These are phyloP conservation scores for Platyscapa corneri DNA, from an alignment of 1,140 invertebrate species.

Conservation along the genomic window DNA sequence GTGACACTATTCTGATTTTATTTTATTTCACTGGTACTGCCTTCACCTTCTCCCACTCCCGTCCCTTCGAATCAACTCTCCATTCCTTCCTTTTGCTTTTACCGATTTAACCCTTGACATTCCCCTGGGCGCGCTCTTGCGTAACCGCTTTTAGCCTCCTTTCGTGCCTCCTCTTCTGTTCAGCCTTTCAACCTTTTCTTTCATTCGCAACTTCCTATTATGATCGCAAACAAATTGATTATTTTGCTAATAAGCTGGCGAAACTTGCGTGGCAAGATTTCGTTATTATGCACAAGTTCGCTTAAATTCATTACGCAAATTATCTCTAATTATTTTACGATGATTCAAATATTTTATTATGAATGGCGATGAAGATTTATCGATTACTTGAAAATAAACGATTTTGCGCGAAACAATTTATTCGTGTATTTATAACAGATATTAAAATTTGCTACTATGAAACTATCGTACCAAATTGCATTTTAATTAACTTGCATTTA, in stretches of 20 bases:
- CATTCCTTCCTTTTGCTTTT: neutral
- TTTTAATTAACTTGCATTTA: too few relatives aligned
- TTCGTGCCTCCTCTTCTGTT: neutral
- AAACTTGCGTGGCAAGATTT: neutral
- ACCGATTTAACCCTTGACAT: neutral
- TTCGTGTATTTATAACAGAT: too few relatives aligned
- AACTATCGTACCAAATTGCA: too few relatives aligned
- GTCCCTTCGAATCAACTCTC: slow-evolving; percentile 29
- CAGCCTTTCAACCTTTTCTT: neutral
- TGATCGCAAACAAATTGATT: neutral
- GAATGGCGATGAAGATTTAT: too few relatives aligned
- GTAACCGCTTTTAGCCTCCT: neutral
- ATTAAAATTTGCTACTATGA: too few relatives aligned
- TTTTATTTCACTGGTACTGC: slow-evolving; percentile 68
- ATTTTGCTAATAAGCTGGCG: too few relatives aligned
- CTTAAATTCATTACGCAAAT: too few relatives aligned
- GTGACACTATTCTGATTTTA: slow-evolving; percentile 75
- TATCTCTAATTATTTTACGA: too few relatives aligned
- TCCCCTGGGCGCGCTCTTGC: slow-evolving; percentile 40
- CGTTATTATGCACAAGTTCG: neutral
- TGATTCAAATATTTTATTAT: too few relatives aligned
- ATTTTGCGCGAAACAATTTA: too few relatives aligned
- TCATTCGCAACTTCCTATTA: neutral
- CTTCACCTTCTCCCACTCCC: slow-evolving; percentile 58
- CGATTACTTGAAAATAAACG: too few relatives aligned